phyloP scores from a whole-genome alignment of 2,888 invertebrate species.

The Frankliniella intonsa region DNA sequence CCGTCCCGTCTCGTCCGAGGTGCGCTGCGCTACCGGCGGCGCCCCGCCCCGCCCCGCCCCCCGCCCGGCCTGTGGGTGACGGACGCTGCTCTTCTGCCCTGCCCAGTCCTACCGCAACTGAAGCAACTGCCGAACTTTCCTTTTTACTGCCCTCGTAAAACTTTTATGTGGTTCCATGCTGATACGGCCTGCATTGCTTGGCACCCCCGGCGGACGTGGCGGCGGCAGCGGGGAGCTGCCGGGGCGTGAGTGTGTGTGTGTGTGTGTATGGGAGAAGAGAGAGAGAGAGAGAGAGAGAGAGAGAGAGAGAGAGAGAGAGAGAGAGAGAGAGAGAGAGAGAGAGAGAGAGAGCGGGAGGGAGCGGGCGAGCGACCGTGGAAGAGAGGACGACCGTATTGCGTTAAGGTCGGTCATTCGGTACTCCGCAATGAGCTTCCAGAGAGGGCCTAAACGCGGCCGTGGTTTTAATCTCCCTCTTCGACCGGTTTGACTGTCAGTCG shows the following conservation, averaged over 20 bases:
- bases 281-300: background rate
- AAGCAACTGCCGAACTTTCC: constrained; percentile 12
- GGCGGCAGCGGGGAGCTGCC: background rate
- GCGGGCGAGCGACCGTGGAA: background rate
- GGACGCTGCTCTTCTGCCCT: background rate
- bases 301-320: background rate
- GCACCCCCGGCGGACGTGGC: background rate
- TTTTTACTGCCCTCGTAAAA: constrained; percentile 21
- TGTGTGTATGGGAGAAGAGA: background rate
- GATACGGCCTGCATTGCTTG: constrained; percentile 6
- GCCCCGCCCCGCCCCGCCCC: no score
- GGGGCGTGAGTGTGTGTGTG: background rate
- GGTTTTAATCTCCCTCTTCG: background rate
- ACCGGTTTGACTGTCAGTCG: no score
- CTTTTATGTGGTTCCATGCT: constrained; percentile 19
- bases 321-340: constrained; percentile 10
- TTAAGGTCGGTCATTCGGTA: background rate
- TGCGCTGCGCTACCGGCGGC: no score
- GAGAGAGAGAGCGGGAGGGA: background rate
- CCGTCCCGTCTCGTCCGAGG: no score
- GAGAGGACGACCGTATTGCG: background rate
- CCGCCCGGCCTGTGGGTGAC: background rate
- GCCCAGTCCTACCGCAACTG: constrained; percentile 9
- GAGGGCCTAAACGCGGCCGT: background rate
- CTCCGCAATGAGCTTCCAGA: background rate